These are phyloP conservation scores for Tretioscincus oriximinensis DNA, from an alignment of 2,113 vertebrate species.

Conservation along the genomic window DNA sequence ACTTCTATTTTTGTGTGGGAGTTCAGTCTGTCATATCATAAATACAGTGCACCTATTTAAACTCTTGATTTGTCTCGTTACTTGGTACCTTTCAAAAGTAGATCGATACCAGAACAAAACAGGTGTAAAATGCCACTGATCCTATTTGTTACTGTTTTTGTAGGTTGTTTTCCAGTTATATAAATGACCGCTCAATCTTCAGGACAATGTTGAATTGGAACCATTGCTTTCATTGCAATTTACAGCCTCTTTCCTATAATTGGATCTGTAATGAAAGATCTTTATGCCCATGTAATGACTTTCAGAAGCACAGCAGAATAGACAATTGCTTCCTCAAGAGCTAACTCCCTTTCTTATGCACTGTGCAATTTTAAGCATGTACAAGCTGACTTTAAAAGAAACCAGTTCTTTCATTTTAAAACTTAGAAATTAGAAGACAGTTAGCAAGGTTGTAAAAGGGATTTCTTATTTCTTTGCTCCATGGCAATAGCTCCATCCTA, in stretches of 20 bases:
- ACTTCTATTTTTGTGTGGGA: neutral
- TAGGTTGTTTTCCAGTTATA: neutral
- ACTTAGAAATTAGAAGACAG: neutral
- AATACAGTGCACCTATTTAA: neutral
- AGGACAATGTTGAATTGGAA: neutral
- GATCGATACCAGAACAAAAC: slow-evolving; percentile 4
- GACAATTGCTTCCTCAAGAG: neutral
- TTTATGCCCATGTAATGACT: slow-evolving; percentile 1
- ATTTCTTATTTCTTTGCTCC: neutral
- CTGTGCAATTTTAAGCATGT: neutral
- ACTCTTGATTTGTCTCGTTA: neutral
- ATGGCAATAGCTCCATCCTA: neutral
- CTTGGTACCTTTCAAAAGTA: neutral
- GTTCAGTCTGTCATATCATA: neutral
- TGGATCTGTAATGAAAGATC: slow-evolving; percentile 15
- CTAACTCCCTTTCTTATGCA: neutral
- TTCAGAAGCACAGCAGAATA: slow-evolving; percentile 1
- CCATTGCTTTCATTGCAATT: slow-evolving; percentile 23
- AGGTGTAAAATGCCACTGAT: slow-evolving; percentile 10
- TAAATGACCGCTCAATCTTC: slow-evolving; percentile 14
- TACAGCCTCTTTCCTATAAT: slow-evolving; percentile 16
- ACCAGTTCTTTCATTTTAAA: neutral
- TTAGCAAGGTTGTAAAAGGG: neutral
- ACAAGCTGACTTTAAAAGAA: slow-evolving; percentile 3
- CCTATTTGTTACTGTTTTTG: slow-evolving; percentile 14